Evolutionary conservation across 1,140 invertebrate species (phyloP).

Genomic region (Brachionus asplanchnoidis): DNA sequence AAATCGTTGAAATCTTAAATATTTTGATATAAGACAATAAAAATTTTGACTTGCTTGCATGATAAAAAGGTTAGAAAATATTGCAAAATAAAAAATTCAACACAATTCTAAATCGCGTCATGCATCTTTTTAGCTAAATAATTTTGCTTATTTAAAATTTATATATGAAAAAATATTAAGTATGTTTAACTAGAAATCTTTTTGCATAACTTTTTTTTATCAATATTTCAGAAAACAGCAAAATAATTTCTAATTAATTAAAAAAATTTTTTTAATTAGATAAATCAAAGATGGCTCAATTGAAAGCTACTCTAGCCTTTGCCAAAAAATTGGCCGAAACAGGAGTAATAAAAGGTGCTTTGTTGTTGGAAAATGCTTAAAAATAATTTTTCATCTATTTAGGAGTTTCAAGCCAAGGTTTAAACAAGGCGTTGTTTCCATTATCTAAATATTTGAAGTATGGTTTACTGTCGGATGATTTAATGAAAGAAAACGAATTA

Average conservation of each 20-base stretch:
- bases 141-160: not conserved
- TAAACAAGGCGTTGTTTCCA: slow-evolving; percentile 7
- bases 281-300: slow-evolving; percentile 11
- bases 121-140: not conserved
- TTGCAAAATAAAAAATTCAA: not conserved
- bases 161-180: slow-evolving; percentile 6
- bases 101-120: not conserved
- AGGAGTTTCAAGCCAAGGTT: not conserved
- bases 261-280: not conserved
- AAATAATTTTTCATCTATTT: not conserved
- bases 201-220: not conserved
- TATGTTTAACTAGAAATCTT: not conserved
- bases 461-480: slow-evolving; percentile 30
- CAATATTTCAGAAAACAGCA: not conserved
- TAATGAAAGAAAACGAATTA: slow-evolving; percentile 24
- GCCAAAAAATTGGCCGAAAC: slow-evolving; percentile 20
- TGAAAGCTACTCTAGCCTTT: slow-evolving; percentile 24
- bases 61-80: not conserved
- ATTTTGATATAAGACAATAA: not conserved
- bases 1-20: too few species aligned
- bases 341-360: not conserved
- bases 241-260: not conserved
- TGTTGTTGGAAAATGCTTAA: not conserved
- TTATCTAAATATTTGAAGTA: slow-evolving; percentile 33
- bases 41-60: not conserved